A percentile compares a stretch with the other conserved stretches of the same genome.
These are phyloP conservation scores for Drosophila kohkoa DNA, from an alignment of 1,140 invertebrate genomes.

Conservation along the genomic window DNA sequence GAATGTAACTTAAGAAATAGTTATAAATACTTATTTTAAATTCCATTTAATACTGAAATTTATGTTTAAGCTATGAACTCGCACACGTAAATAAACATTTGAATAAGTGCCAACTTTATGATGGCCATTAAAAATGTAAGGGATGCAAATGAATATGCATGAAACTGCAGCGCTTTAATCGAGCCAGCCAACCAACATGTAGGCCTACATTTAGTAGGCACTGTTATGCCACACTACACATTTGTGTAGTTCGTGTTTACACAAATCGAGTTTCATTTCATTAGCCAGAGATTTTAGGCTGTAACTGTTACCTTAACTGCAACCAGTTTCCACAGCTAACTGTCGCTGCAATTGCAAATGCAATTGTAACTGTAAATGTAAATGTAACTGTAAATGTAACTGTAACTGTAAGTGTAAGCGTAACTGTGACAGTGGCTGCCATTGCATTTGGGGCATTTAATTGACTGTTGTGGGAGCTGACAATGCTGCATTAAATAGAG, in stretches of 20 bases:
- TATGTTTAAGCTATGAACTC: too few species aligned
- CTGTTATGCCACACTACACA: constrained; percentile 18
- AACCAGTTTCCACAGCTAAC: constrained; percentile 27
- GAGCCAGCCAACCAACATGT: background rate
- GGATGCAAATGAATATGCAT: background rate
- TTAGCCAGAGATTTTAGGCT: constrained; percentile 63
- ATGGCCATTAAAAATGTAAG: background rate
- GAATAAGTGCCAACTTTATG: background rate
- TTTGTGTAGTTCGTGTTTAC: constrained; percentile 5
- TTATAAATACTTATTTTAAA: too few species aligned
- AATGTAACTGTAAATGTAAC: background rate
- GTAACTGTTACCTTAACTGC: constrained; percentile 54
- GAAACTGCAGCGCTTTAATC: constrained; percentile 2
- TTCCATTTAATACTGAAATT: too few species aligned
- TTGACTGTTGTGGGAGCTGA: constrained; percentile 3
- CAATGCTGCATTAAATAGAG: too few species aligned
- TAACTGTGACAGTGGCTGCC: background rate
- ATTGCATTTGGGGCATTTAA: background rate
- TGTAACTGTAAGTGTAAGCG: background rate
- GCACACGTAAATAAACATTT: too few species aligned
- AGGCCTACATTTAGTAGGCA: constrained; percentile 2
- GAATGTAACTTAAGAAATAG: too few species aligned
- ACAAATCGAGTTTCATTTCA: constrained; percentile 43
- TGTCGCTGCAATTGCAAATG: background rate
- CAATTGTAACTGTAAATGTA: background rate